A percentile compares a stretch with the other conserved stretches of the same genome.
Evolutionary conservation across 1,140 invertebrate species (phyloP).

Genomic region (Brachystomella parvula): DNA sequence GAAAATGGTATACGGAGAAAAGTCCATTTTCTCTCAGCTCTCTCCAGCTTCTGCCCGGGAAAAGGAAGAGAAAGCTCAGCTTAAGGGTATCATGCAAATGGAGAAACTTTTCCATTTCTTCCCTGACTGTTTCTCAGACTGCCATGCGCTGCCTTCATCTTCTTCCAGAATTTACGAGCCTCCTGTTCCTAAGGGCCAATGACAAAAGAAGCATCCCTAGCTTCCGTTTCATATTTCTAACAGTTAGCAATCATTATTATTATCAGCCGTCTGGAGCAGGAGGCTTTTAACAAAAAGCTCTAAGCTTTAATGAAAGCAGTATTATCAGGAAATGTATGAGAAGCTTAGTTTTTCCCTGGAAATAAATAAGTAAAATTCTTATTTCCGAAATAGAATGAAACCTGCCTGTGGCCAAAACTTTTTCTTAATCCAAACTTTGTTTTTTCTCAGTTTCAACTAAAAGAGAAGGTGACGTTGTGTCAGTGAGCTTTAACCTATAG

Average conservation of each 20-base stretch:
- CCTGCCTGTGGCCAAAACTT: not conserved
- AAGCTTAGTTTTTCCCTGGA: not conserved
- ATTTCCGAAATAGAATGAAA: not conserved
- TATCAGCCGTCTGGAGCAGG: not conserved
- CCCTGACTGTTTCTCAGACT: too few species aligned
- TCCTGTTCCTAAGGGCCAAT: not conserved
- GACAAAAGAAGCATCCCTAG: not conserved
- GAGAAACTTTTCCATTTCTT: too few species aligned
- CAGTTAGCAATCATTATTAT: not conserved
- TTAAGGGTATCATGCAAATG: too few species aligned
- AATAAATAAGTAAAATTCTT: not conserved
- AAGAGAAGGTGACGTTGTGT: too few species aligned
- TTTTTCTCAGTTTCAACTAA: not conserved
- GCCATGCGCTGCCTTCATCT: too few species aligned
- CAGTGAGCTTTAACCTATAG: too few species aligned
- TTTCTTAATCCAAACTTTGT: not conserved
- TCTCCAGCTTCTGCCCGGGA: too few species aligned
- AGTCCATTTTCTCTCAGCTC: too few species aligned
- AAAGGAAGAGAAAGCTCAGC: too few species aligned
- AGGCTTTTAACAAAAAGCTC: too few species aligned
- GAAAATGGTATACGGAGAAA: too few species aligned
- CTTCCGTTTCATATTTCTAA: not conserved
- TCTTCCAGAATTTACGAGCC: not conserved
- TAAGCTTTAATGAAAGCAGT: not conserved
- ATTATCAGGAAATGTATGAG: not conserved